A percentile compares a stretch with the other conserved stretches of the same genome.
These are phyloP conservation scores for Vimba vimba DNA, from an alignment of 2,113 vertebrate species.

Conservation along the genomic window DNA sequence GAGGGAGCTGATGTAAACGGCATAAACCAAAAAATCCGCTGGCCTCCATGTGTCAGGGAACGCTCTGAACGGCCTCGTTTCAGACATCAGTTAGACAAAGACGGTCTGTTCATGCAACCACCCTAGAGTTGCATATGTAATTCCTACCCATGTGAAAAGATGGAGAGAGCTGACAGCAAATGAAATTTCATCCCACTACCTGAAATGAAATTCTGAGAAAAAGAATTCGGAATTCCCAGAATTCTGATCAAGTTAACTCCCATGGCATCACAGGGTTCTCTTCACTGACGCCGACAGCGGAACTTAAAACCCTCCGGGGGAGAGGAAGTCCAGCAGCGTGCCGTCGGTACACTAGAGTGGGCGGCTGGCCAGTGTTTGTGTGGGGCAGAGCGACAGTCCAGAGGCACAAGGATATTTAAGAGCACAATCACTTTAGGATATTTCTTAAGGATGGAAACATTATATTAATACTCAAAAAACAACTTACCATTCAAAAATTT, in stretches of 20 bases:
- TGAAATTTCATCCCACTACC: background rate
- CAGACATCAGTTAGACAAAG: slow-evolving; percentile 56
- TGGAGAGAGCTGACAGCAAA: slow-evolving; percentile 41
- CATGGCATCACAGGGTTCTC: slow-evolving; percentile 20
- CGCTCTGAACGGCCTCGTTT: slow-evolving; percentile 1
- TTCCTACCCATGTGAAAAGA: slow-evolving; percentile 58
- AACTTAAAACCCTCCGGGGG: background rate
- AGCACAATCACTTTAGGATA: background rate
- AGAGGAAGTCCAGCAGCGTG: slow-evolving; percentile 50
- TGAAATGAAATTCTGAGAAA: slow-evolving; percentile 26
- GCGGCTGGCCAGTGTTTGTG: background rate
- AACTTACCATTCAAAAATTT: background rate
- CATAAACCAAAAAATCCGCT: background rate
- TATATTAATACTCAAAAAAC: background rate
- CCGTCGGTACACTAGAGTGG: slow-evolving; percentile 25
- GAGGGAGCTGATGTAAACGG: background rate
- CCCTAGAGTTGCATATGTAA: slow-evolving; percentile 48
- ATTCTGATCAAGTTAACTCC: background rate
- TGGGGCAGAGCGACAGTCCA: slow-evolving; percentile 34
- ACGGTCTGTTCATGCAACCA: slow-evolving; percentile 48
- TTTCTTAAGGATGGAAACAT: background rate
- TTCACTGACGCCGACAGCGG: background rate
- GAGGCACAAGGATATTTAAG: slow-evolving; percentile 55
- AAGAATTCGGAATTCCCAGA: background rate
- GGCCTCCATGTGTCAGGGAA: background rate